These are phyloP conservation scores for Epizoanthus fatuus DNA, from an alignment of 92 coral and sea anemone species.

Conservation along the genomic window DNA sequence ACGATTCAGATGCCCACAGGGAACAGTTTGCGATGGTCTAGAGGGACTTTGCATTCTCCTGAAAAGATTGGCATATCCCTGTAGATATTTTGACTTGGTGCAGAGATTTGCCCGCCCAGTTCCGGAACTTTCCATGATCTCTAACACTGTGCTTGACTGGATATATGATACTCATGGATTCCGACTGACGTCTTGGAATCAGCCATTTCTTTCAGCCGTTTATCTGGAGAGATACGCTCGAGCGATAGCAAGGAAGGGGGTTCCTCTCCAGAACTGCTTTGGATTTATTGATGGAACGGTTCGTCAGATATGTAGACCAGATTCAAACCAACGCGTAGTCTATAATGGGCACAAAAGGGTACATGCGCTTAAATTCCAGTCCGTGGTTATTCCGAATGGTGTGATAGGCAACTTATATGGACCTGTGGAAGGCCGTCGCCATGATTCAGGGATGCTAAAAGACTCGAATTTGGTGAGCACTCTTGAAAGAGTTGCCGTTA, in stretches of 20 bases:
- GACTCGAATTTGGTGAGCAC: conserved; percentile 17
- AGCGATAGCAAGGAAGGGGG: conserved; percentile 55
- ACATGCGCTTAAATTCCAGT: conserved; percentile 33
- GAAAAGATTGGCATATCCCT: background rate
- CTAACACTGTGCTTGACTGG: conserved; percentile 76
- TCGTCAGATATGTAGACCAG: conserved; percentile 65
- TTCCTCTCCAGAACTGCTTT: conserved; percentile 63
- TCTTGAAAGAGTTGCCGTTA: conserved; percentile 21
- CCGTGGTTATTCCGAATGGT: no score
- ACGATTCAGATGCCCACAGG: no score
- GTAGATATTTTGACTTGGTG: background rate
- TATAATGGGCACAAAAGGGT: conserved; percentile 34
- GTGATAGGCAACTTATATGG: conserved; percentile 40
- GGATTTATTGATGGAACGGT: conserved; percentile 20
- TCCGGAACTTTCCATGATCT: conserved; percentile 66
- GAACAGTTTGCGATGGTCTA: no score
- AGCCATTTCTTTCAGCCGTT: conserved; percentile 54
- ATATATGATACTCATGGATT: conserved; percentile 46
- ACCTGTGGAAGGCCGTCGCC: conserved; percentile 43
- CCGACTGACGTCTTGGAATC: conserved; percentile 75
- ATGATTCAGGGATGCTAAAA: conserved; percentile 44
- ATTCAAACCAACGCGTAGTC: conserved; percentile 48
- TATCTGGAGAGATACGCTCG: conserved; percentile 53
- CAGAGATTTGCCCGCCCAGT: conserved; percentile 69
- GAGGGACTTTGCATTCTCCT: conserved; percentile 42